Evolutionary conservation across 2,888 invertebrate species (phyloP), one percentile per base, ranked within the genome.

Genomic region (Agrilus biguttatus): DNA sequence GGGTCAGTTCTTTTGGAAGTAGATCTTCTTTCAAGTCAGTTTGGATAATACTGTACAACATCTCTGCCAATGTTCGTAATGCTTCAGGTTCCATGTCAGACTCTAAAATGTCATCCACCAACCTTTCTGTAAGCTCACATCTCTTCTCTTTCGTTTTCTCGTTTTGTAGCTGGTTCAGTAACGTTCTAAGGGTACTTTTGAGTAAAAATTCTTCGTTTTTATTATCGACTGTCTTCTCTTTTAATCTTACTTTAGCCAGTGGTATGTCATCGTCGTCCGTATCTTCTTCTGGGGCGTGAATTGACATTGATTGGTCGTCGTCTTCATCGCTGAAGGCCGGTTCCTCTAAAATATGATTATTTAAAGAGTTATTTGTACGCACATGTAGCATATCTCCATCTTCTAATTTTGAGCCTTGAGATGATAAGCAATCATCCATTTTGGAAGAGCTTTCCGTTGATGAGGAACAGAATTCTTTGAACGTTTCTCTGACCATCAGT

Each of bases 311-410:
- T 41, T 66, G 56, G 32, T 81, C 82, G 45, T 88, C 87, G 56
- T 90, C 89, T 53, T 87, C 88, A 56, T 89, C 89, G 53, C 88
- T 89, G 62, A 89, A 90, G 28, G 78, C 78, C 10, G 86, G 80
- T 55, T 88, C 88, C 28, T 75, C 73, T 38, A 72, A 60, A 47
- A 68, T 62, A 42, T 73, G 70, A 51, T 73, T 72, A 52, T 63
- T 62, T 10, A 60, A 39, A 1, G 48, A 45, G 40, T 49, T 55
- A 42, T 54, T 53, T 17, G 50, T 41, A 8, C 54, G 51, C 41
- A 48, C 48, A 34, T 54, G 54, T 33, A 32, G 43, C 32, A 38
- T 37, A 17, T 51, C 53, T 6, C 44, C 52, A 36, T 56, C 58
- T 13, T 60, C 59, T 43, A 52, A 52, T 50, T 61, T 56, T n/a